Conservation (phyloP, 2,113 vertebrate species). For the Corydoras sp. region DNA sequence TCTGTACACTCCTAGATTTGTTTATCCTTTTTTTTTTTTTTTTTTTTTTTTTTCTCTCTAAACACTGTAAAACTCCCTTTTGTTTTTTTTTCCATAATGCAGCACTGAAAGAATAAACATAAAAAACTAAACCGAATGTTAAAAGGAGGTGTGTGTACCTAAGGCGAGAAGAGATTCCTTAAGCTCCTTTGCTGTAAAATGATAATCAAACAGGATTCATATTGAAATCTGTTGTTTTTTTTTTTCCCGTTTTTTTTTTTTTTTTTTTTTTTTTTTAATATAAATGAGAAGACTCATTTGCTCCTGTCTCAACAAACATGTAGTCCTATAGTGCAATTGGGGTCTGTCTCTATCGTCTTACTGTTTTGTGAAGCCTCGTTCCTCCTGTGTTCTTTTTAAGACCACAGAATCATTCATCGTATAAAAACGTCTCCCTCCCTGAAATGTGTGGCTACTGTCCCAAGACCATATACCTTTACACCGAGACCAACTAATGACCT, state of each 20-base stretch:
- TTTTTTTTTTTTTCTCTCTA: constrained; percentile 43
- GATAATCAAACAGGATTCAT: constrained; percentile 24
- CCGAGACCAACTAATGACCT: constrained; percentile 7
- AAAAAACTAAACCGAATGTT: constrained; percentile 59
- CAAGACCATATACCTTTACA: background rate
- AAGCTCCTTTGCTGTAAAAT: constrained; percentile 72
- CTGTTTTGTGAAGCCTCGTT: background rate
- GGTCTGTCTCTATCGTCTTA: constrained; percentile 1
- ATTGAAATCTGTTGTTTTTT: background rate
- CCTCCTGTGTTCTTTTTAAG: background rate
- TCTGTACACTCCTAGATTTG: too few relatives aligned
- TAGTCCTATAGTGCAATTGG: constrained; percentile 1
- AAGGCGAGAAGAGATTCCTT: constrained; percentile 61
- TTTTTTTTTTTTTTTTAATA: background rate
- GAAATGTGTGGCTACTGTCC: constrained; percentile 11
- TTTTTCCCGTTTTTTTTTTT: constrained; percentile 1
- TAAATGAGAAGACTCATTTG: too few relatives aligned
- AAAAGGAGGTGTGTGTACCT: constrained; percentile 62
- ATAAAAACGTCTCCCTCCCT: background rate
- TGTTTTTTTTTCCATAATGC: constrained; percentile 59
- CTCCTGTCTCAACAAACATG: too few relatives aligned
- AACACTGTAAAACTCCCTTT: constrained; percentile 91
- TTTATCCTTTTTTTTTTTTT: background rate
- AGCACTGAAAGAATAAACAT: constrained; percentile 71
- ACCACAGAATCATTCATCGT: constrained; percentile 1